phyloP scores from a whole-genome alignment of 2,797 vertebrate species.

The Lithobates sylvaticus region DNA sequence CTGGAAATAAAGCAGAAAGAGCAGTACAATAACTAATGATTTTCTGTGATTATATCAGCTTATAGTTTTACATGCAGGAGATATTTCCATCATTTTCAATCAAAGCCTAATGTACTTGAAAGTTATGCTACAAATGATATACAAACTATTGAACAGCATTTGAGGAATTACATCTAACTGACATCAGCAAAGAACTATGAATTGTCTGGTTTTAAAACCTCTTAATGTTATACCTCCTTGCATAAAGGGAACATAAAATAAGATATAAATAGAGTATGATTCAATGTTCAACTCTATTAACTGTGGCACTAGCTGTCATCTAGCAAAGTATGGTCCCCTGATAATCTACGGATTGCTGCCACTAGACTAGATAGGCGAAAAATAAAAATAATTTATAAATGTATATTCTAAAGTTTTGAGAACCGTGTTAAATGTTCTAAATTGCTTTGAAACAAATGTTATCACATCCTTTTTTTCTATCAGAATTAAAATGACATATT shows the following conservation, averaged over 20 bases:
- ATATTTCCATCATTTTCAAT: constrained; percentile 39
- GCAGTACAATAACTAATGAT: constrained; percentile 55
- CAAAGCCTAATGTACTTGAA: constrained; percentile 29
- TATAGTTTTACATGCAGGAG: constrained; percentile 34
- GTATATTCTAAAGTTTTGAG: not conserved
- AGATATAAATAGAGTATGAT: not conserved
- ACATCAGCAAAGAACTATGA: constrained; percentile 21
- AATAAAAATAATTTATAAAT: not conserved
- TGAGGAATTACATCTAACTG: constrained; percentile 11
- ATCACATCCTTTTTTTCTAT: too few relatives aligned
- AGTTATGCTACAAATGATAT: constrained; percentile 35
- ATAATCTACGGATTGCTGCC: not conserved
- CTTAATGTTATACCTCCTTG: constrained; percentile 22
- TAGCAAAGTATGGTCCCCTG: not conserved
- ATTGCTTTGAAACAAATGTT: too few relatives aligned
- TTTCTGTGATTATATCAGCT: constrained; percentile 48
- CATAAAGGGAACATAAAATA: constrained; percentile 1
- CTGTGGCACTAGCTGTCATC: not conserved
- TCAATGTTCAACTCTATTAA: not conserved
- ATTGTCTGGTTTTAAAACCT: constrained; percentile 1
- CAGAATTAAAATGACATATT: not conserved
- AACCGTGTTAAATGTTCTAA: too few relatives aligned
- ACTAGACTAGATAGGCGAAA: not conserved
- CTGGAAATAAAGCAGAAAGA: constrained; percentile 44
- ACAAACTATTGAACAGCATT: constrained; percentile 36